phyloP scores from a whole-genome alignment of 2,888 invertebrate species.

The Phyto melanocephala region DNA sequence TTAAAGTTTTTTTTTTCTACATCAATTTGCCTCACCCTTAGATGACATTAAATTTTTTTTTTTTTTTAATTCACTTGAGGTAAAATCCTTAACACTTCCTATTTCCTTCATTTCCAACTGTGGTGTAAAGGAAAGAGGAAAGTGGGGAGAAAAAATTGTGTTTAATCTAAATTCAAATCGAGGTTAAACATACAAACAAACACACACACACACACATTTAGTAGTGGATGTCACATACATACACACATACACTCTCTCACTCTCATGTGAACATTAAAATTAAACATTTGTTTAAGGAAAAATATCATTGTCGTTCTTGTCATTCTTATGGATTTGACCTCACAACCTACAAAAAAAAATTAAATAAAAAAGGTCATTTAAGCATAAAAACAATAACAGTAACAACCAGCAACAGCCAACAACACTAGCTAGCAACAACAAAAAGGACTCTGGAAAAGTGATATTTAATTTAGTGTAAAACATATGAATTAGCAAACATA shows the following conservation, averaged over 20 bases:
- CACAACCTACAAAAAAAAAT: slow-evolving; percentile 24
- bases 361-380: too few species aligned
- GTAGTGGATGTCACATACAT: slow-evolving; percentile 12
- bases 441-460: too few species aligned
- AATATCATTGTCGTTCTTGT: slow-evolving; percentile 27
- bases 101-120: neutral
- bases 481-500: too few species aligned
- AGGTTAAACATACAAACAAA: slow-evolving; percentile 40
- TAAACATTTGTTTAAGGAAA: slow-evolving; percentile 48
- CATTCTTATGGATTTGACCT: slow-evolving; percentile 61
- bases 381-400: too few species aligned
- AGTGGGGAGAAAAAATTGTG: slow-evolving; percentile 8
- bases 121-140: neutral
- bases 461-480: too few species aligned
- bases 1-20: neutral
- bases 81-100: slow-evolving; percentile 13
- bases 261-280: slow-evolving; percentile 33
- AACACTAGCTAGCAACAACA: too few species aligned
- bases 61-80: neutral
- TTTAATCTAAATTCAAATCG: slow-evolving; percentile 58
- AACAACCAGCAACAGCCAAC: too few species aligned
- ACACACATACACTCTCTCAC: slow-evolving; percentile 2
- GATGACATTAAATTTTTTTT: neutral
- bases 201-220: neutral
- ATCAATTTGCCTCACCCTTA: neutral